A percentile compares a stretch with the other conserved stretches of the same genome.
Evolutionary conservation across 2,113 vertebrate genomes (phyloP).

Genomic region (Melierax canorus): DNA sequence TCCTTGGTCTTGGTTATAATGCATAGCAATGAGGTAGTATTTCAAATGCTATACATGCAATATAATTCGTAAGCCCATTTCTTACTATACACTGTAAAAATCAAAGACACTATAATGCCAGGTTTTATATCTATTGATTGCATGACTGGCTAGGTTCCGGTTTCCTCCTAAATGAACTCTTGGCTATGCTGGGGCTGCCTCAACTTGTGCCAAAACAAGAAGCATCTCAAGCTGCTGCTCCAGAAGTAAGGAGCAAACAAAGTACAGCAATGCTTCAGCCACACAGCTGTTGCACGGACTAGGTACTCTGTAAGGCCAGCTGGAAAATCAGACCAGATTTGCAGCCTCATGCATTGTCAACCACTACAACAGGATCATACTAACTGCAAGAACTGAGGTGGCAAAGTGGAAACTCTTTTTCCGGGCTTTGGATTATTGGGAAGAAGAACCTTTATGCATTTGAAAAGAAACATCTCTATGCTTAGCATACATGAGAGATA

Average conservation of each 20-base stretch:
- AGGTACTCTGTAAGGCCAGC: not conserved
- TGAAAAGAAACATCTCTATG: not conserved
- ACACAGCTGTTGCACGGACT: accelerated
- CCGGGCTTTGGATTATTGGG: not conserved
- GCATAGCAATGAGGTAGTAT: not conserved
- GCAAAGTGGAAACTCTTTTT: not conserved
- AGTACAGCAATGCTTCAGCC: not conserved
- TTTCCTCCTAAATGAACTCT: not conserved
- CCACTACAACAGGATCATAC: not conserved
- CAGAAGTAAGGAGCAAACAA: not conserved
- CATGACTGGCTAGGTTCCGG: not conserved
- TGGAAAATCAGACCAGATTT: not conserved
- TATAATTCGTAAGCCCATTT: not conserved
- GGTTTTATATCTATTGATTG: not conserved
- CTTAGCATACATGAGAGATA: not conserved
- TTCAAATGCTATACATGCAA: not conserved
- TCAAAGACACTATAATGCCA: not conserved
- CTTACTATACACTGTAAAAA: not conserved
- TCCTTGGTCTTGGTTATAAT: not conserved
- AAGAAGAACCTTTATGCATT: not conserved
- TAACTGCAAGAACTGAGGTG: not conserved
- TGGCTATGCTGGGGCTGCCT: not conserved
- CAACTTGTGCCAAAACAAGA: not conserved
- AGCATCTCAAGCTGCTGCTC: not conserved
- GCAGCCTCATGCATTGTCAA: not conserved